A percentile compares a stretch with the other conserved stretches of the same genome.
phyloP scores from a whole-genome alignment of 2,888 invertebrate species.

The Brassicogethes aeneus region DNA sequence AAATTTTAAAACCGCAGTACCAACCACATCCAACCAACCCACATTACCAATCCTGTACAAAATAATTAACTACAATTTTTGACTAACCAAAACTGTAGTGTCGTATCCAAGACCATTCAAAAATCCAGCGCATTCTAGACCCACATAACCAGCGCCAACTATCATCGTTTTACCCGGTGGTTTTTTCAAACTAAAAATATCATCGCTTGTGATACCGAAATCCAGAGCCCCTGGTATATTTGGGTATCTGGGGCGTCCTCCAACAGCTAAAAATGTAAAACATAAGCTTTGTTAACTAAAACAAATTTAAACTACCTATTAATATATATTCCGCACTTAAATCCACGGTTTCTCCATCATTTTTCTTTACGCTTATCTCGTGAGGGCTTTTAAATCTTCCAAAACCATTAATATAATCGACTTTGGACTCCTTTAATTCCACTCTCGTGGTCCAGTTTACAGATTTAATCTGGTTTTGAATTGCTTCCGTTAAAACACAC shows the following conservation, averaged over 20 bases:
- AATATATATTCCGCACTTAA: too few relatives aligned
- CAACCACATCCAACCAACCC: too few relatives aligned
- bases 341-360: not conserved
- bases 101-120: conserved; percentile 75
- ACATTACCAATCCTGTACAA: too few relatives aligned
- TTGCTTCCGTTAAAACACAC: not conserved
- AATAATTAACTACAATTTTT: too few relatives aligned
- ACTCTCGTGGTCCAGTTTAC: not conserved
- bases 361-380: not conserved
- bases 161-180: conserved; percentile 82
- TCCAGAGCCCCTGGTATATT: conserved; percentile 76
- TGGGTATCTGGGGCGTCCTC: conserved; percentile 79
- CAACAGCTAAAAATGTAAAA: conserved; percentile 36
- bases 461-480: not conserved
- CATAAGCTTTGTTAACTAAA: too few relatives aligned
- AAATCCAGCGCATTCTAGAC: conserved; percentile 87
- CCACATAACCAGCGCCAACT: conserved; percentile 84
- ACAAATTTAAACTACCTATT: too few relatives aligned
- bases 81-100: conserved; percentile 75
- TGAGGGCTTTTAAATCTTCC: not conserved
- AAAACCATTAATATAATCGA: not conserved
- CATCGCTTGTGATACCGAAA: conserved; percentile 80
- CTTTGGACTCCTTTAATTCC: not conserved
- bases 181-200: conserved; percentile 72
- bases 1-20: too few relatives aligned